Evolutionary conservation across 2,113 vertebrate genomes (phyloP).

Genomic region (Etheostoma spectabile): DNA sequence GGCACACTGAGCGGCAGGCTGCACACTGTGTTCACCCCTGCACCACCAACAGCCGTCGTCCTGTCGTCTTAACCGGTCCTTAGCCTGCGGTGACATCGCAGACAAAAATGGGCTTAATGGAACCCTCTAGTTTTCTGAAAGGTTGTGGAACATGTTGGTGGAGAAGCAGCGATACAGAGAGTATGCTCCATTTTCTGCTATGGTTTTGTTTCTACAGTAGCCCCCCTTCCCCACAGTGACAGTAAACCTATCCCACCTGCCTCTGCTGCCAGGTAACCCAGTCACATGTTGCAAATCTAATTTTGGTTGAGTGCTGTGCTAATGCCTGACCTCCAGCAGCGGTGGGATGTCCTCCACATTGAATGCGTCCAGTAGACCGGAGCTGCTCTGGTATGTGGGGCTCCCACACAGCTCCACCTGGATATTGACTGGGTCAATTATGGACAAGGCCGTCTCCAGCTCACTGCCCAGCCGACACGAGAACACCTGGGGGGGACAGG

Average conservation of each 20-base stretch:
- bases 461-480: conserved; percentile 95
- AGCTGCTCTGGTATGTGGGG: conserved; percentile 93
- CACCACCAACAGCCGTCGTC: too few species aligned
- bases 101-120: too few species aligned
- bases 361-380: conserved; percentile 95
- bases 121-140: too few species aligned
- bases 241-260: too few species aligned
- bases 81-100: too few species aligned
- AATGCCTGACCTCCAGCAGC: conserved; percentile 89
- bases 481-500: conserved; percentile 87
- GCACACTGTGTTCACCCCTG: too few species aligned
- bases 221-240: neutral
- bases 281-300: neutral
- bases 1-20: too few species aligned
- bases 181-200: too few species aligned
- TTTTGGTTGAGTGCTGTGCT: neutral
- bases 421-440: conserved; percentile 95
- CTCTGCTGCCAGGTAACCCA: too few species aligned
- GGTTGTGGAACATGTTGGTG: too few species aligned
- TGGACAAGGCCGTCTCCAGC: conserved; percentile 95
- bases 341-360: conserved; percentile 96
- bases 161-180: too few species aligned
- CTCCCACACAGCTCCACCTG: conserved; percentile 95
- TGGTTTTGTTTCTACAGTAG: neutral
- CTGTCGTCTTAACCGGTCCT: too few species aligned